Percentiles rank a stretch among this genome's conserved stretches.
phyloP scores from a whole-genome alignment of 2,113 vertebrate species.

The Gracilinanus agilis region DNA sequence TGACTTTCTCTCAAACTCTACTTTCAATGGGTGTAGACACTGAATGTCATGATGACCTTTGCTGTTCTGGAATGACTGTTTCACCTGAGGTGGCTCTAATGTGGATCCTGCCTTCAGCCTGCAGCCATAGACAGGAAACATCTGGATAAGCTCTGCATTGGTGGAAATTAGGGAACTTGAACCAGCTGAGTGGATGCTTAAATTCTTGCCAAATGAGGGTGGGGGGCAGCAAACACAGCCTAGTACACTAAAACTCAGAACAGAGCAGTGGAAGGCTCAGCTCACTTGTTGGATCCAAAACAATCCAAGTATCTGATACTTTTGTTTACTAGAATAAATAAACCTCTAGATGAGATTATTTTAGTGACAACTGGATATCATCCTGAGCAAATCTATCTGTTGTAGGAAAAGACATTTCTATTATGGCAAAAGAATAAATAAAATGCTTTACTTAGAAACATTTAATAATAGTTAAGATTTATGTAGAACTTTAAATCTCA shows the following conservation, averaged over 20 bases:
- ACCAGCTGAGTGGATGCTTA: neutral
- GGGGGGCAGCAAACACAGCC: neutral
- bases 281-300: neutral
- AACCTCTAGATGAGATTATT: neutral
- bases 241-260: neutral
- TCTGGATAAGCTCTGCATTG: neutral
- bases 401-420: neutral
- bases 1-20: neutral
- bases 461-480: neutral
- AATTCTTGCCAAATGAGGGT: neutral
- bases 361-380: neutral
- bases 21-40: neutral
- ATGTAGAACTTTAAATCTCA: neutral
- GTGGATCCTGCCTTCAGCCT: neutral
- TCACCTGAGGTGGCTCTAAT: neutral
- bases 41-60: neutral
- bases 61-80: neutral
- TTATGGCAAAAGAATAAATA: neutral
- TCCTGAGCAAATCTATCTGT: neutral
- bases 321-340: neutral
- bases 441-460: neutral
- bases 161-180: neutral
- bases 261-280: neutral
- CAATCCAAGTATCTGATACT: neutral
- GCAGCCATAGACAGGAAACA: neutral